Evolutionary conservation across 2,888 invertebrate genomes (phyloP), one percentile per base, ranked within the genome.

Genomic region (Caenorhabditis uteleia): DNA sequence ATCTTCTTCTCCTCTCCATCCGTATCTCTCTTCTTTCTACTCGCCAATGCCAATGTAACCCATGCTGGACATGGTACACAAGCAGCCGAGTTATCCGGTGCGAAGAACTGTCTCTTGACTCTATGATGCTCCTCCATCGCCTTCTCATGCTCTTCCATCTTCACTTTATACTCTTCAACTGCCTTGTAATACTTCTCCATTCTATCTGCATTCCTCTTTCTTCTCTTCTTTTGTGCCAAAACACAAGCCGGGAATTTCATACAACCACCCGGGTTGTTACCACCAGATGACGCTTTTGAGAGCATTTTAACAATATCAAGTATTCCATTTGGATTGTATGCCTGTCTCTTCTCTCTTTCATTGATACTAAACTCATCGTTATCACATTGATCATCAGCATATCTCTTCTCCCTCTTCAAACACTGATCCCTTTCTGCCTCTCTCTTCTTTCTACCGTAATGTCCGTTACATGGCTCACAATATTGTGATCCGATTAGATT

Each of bases 51-150:
- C 26, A 78, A 44, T 2, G 78, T 78, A 2, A 78, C 77, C 78
- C 78, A 78, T 6, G 78, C 78, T 18, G 78, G 78, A 34, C 78
- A 78, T 0, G 78, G 78, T 14, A 75, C 75, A 51, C 78, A 78
- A n/a, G 67, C 61, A 10, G 74, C 73, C 10, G 69, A 50, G 42
- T 65, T 60, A 42, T 78, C 77, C 8, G 78, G 77, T 4, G 77
- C 69, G 50, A 72, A 78, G 71, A 78, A 78, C 49, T 78, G 78
- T 39, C 78, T 40, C 56, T 78, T 78, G 20, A 71, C 69, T 36
- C 78, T 38, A 10, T 61, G 50, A 39, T 75, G 72, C n/a, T 67
- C 68, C 36, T 77, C 71, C 26, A 70, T 18, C 0, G 62, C 61
- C 6, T 38, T 27, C 29, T 57, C 56, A 43, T 72, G 67, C 20